Evolutionary conservation across 2,797 vertebrate genomes (phyloP).

Genomic region (Myripristis murdjan): DNA sequence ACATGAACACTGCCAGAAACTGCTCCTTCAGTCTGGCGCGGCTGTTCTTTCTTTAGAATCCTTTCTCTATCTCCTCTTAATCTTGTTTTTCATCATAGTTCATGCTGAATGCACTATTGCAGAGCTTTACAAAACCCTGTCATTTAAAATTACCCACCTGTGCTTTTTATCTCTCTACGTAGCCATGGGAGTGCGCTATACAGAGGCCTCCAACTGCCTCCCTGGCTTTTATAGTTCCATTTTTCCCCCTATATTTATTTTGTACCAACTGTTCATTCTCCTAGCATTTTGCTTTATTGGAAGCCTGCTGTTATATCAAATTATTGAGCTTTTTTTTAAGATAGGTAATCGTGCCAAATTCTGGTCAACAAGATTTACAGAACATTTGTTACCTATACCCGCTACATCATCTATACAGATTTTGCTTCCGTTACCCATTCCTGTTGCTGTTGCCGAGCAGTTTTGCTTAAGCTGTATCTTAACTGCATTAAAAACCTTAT

Average conservation of each 20-base stretch:
- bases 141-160: constrained; percentile 20
- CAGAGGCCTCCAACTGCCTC: background rate
- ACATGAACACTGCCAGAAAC: background rate
- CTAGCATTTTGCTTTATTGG: background rate
- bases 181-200: background rate
- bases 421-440: too few relatives aligned
- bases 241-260: constrained; percentile 16
- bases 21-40: background rate
- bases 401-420: background rate
- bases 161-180: constrained; percentile 24
- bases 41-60: background rate
- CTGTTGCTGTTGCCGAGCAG: too few relatives aligned
- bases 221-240: constrained; percentile 5
- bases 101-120: background rate
- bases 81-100: background rate
- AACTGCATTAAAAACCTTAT: too few relatives aligned
- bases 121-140: constrained; percentile 15
- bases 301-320: background rate
- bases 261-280: constrained; percentile 8
- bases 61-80: background rate
- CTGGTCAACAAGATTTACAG: too few relatives aligned
- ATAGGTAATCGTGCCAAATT: background rate
- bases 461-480: too few relatives aligned
- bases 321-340: background rate
- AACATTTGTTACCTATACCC: too few relatives aligned